A percentile compares a stretch with the other conserved stretches of the same genome.
These are phyloP conservation scores for Arrhamphus sclerolepis DNA, from an alignment of 2,797 vertebrate species.

Conservation along the genomic window DNA sequence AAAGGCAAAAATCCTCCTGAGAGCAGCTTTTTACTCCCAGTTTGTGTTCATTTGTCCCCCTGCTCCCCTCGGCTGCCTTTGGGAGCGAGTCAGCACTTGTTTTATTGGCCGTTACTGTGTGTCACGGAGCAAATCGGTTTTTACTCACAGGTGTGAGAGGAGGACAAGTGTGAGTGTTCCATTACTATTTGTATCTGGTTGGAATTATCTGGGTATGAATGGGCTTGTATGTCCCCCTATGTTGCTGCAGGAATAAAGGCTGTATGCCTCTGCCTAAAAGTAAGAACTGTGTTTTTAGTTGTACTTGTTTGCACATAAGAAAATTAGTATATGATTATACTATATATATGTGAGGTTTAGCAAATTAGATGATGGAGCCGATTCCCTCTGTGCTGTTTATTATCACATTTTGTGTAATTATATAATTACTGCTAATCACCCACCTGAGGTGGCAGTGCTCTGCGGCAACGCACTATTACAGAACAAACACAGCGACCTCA, in stretches of 20 bases:
- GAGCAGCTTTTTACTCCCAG: constrained; percentile 79
- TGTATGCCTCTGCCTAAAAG: constrained; percentile 32
- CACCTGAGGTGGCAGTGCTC: constrained; percentile 83
- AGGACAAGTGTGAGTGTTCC: constrained; percentile 79
- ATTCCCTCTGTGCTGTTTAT: constrained; percentile 84
- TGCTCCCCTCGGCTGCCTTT: constrained; percentile 77
- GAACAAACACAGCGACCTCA: constrained; percentile 81
- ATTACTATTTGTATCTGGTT: constrained; percentile 79
- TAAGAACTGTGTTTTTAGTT: constrained; percentile 35
- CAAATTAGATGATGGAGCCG: constrained; percentile 70
- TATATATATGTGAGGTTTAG: constrained; percentile 43
- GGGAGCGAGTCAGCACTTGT: constrained; percentile 83
- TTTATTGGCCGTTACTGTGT: constrained; percentile 84
- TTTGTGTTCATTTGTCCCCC: constrained; percentile 83
- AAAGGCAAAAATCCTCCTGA: constrained; percentile 74
- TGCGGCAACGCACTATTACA: constrained; percentile 79
- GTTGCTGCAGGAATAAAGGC: constrained; percentile 30
- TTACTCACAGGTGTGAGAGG: constrained; percentile 79
- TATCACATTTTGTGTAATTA: constrained; percentile 88
- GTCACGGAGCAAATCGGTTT: constrained; percentile 81
- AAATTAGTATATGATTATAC: constrained; percentile 36
- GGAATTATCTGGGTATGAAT: constrained; percentile 72
- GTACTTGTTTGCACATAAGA: constrained; percentile 53
- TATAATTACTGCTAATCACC: constrained; percentile 87
- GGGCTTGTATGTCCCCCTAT: constrained; percentile 49